These are phyloP conservation scores for Thrips palmi DNA, from an alignment of 1,140 invertebrate species.

Conservation along the genomic window DNA sequence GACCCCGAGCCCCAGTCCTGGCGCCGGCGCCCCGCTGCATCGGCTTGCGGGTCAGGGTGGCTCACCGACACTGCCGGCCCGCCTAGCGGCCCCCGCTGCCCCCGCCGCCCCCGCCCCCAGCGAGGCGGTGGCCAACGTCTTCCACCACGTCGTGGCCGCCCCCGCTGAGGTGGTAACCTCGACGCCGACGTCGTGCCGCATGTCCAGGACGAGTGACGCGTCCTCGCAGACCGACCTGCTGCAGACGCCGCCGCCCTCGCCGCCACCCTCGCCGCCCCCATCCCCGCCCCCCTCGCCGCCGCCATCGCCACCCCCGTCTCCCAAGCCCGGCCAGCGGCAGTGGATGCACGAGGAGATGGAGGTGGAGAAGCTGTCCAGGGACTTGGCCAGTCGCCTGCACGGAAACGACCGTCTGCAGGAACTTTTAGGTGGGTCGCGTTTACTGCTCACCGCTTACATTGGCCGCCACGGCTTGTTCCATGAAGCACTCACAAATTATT, in stretches of 20 bases:
- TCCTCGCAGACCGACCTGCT: constrained; percentile 15
- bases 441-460: background rate
- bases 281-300: constrained; percentile 6
- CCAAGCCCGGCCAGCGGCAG: constrained; percentile 5
- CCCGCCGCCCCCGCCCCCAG: no score
- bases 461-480: background rate
- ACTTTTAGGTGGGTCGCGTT: constrained; percentile 37
- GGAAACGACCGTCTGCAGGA: constrained; percentile 47
- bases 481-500: background rate
- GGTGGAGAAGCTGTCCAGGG: constrained; percentile 53
- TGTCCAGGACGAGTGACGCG: constrained; percentile 15
- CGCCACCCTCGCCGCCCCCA: constrained; percentile 8
- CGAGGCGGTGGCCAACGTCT: no score
- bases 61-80: no score
- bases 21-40: no score
- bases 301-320: constrained; percentile 10
- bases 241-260: background rate
- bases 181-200: no score
- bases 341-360: constrained; percentile 49
- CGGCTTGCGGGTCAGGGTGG: no score
- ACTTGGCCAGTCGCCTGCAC: constrained; percentile 48
- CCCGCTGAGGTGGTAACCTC: no score
- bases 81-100: no score
- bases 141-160: no score
- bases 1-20: no score